Conservation (phyloP, 2,888 invertebrate genomes). For the Cordilura impudica region DNA sequence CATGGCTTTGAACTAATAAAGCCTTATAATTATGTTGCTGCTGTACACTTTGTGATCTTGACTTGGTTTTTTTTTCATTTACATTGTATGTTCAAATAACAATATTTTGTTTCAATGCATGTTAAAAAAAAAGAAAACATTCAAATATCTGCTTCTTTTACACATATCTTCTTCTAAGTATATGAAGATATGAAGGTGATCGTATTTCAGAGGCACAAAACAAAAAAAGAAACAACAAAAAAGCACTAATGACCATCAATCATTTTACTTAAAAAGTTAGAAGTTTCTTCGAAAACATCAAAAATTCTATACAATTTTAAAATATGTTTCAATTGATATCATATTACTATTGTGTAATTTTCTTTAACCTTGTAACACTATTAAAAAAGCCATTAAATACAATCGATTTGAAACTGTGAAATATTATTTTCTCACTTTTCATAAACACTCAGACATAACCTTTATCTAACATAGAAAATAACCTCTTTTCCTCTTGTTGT, state of each 20-base stretch:
- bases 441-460: not conserved
- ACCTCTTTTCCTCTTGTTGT: not conserved
- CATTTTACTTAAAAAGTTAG: slow-evolving; percentile 1
- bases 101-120: slow-evolving; percentile 10
- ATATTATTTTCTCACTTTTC: not conserved
- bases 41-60: slow-evolving; percentile 47
- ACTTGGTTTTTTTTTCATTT: slow-evolving; percentile 51
- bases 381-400: slow-evolving; percentile 17
- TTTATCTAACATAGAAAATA: not conserved
- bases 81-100: slow-evolving; percentile 44
- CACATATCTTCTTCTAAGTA: not conserved
- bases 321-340: slow-evolving; percentile 2
- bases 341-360: slow-evolving; percentile 22
- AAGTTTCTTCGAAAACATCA: too few species aligned
- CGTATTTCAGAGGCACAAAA: not conserved
- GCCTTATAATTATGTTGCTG: not conserved
- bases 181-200: not conserved
- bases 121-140: too few species aligned
- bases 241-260: slow-evolving; percentile 1
- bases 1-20: not conserved
- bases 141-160: too few species aligned
- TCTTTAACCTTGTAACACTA: slow-evolving; percentile 40
- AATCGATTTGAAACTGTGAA: not conserved
- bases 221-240: not conserved
- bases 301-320: not conserved